These are phyloP conservation scores for Spicauda simplicius DNA, from an alignment of 2,888 invertebrate species.

Conservation along the genomic window DNA sequence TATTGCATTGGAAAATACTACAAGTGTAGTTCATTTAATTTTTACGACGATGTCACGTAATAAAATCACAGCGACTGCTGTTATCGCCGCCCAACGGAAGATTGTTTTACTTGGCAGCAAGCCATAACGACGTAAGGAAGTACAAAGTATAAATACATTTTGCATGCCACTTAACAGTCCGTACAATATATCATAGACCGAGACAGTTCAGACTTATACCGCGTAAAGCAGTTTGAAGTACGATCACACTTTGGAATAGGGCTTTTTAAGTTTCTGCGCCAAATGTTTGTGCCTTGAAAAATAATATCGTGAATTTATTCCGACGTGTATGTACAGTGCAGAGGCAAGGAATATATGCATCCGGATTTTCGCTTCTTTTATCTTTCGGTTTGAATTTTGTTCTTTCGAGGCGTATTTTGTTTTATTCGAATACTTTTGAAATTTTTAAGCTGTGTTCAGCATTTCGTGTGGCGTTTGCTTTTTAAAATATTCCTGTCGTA, in stretches of 20 bases:
- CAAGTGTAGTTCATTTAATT: constrained; percentile 62
- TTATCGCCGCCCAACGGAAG: constrained; percentile 74
- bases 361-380: constrained; percentile 34
- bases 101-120: constrained; percentile 80
- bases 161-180: constrained; percentile 82
- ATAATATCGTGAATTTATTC: constrained; percentile 37
- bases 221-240: constrained; percentile 47
- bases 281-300: constrained; percentile 37
- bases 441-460: neutral
- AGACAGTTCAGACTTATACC: constrained; percentile 63
- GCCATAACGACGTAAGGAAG: constrained; percentile 82
- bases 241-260: constrained; percentile 46
- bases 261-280: constrained; percentile 40
- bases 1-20: constrained; percentile 39
- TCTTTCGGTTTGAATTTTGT: constrained; percentile 27
- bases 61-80: constrained; percentile 69
- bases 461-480: neutral
- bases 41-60: constrained; percentile 70
- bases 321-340: constrained; percentile 34
- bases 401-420: constrained; percentile 21
- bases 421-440: neutral
- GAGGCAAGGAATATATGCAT: constrained; percentile 31
- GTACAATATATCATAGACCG: constrained; percentile 68
- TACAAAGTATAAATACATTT: constrained; percentile 82
- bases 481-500: neutral